Conservation (phyloP, 1,140 invertebrate genomes). For the Papilio helenus region DNA sequence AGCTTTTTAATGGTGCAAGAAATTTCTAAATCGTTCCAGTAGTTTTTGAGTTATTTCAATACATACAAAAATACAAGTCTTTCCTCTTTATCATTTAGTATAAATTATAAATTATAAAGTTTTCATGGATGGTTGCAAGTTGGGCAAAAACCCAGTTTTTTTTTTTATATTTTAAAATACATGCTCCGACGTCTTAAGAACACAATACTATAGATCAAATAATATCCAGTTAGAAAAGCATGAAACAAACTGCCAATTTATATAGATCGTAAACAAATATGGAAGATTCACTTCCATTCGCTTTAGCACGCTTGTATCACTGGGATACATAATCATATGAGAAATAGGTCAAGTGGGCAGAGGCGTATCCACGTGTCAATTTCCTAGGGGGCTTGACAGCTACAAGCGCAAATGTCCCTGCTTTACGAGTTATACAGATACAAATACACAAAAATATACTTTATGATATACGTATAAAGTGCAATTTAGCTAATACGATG, state of each 20-base stretch:
- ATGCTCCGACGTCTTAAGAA: too few relatives aligned
- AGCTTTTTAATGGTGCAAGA: too few relatives aligned
- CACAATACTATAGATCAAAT: too few relatives aligned
- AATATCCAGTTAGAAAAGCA: not conserved
- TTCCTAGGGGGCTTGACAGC: slow-evolving; percentile 11
- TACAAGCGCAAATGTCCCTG: not conserved
- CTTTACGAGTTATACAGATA: slow-evolving; percentile 4
- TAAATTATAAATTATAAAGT: too few relatives aligned
- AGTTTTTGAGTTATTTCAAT: too few relatives aligned
- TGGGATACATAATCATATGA: slow-evolving; percentile 46
- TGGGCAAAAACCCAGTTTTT: too few relatives aligned
- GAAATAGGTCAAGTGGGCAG: slow-evolving; percentile 53
- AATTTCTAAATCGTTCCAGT: too few relatives aligned
- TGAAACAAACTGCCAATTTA: not conserved
- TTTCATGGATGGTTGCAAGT: too few relatives aligned
- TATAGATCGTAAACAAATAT: not conserved
- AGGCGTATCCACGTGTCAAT: slow-evolving; percentile 36
- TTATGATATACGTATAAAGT: not conserved
- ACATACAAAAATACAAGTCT: too few relatives aligned
- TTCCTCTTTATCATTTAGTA: too few relatives aligned
- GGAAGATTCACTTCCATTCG: not conserved
- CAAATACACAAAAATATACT: slow-evolving; percentile 12
- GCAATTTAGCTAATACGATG: not conserved
- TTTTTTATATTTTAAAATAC: too few relatives aligned
- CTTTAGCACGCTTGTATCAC: slow-evolving; percentile 21